Evolutionary conservation across 2,797 vertebrate species (phyloP).

Genomic region (Vireo griseus): DNA sequence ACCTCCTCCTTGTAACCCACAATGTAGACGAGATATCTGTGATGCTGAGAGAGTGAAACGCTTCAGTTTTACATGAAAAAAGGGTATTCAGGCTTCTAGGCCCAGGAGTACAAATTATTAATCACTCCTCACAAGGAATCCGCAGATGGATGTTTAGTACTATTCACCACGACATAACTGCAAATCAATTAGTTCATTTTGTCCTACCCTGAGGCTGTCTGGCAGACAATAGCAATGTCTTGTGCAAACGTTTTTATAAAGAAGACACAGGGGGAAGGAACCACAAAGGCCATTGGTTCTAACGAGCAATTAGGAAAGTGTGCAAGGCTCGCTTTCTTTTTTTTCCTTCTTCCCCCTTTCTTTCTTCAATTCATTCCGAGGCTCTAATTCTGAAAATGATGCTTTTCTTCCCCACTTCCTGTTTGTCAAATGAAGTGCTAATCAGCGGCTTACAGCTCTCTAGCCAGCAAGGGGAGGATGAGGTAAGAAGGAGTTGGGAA

Average conservation of each 20-base stretch:
- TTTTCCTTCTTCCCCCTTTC: conserved; percentile 65
- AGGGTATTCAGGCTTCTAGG: conserved; percentile 53
- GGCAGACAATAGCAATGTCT: conserved; percentile 69
- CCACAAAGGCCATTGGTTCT: conserved; percentile 71
- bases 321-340: conserved; percentile 63
- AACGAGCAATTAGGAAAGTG: conserved; percentile 77
- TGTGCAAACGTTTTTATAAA: conserved; percentile 66
- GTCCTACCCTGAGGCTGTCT: conserved; percentile 71
- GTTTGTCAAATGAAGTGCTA: conserved; percentile 74
- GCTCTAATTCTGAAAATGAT: conserved; percentile 66
- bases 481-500: conserved; percentile 66
- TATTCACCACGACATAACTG: conserved; percentile 64
- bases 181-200: conserved; percentile 76
- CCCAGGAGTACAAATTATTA: conserved; percentile 72
- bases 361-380: conserved; percentile 67
- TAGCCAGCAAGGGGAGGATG: conserved; percentile 55
- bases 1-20: conserved; percentile 44
- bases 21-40: conserved; percentile 64
- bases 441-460: conserved; percentile 63
- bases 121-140: conserved; percentile 71
- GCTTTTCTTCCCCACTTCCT: conserved; percentile 73
- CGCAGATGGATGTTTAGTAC: conserved; percentile 66
- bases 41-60: conserved; percentile 64
- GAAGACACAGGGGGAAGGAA: conserved; percentile 67
- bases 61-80: conserved; percentile 70